Evolutionary conservation across 2,113 vertebrate genomes (phyloP), one percentile per base, ranked within the genome.

Genomic region (Anoplopoma fimbria): DNA sequence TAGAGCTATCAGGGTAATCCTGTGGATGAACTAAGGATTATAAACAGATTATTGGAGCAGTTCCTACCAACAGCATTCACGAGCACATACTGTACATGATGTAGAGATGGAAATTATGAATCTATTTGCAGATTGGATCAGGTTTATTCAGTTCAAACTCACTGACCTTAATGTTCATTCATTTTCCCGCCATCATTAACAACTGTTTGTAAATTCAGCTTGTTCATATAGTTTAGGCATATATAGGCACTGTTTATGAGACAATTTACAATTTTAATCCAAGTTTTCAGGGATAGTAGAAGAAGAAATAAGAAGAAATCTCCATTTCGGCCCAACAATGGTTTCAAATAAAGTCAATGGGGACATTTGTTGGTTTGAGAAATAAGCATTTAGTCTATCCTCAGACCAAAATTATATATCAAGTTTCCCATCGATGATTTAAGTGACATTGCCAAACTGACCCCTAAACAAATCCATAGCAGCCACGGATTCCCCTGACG

Each of bases 1-100:
- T 42, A 70, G 13, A 61, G 65, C 55, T 72, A 70, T 76, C 21
- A 34, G n/a, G 21, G 68, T 75, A 82, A 86, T 91, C 79, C 81
- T 27, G 40, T 45, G 60, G 83, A 91, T 91, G 34, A 77, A 69
- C 21, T 49, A 2, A 58, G 82, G 88, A 90, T 89, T 85, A 85
- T 42, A 38, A 40, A 2, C 55, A 79, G 85, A 90, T 88, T 87
- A 91, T 14, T 75, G 49, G 14, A 86, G 47, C 33, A 38, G 42
- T 81, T 87, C 62, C 80, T 40, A 75, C 57, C 69, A 51, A 4
- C 27, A 21, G 27, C 31, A 69, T 40, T 14, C 6, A 77, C 23
- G 31, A 51, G 34, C 31, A 77, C 55, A 38, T 47, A 14, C n/a
- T 60, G 69, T 34, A 42, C n/a, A 79, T 14, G 12, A 23, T 36